Conservation (phyloP, 2,797 vertebrate species). For the Sebastes iracundus region DNA sequence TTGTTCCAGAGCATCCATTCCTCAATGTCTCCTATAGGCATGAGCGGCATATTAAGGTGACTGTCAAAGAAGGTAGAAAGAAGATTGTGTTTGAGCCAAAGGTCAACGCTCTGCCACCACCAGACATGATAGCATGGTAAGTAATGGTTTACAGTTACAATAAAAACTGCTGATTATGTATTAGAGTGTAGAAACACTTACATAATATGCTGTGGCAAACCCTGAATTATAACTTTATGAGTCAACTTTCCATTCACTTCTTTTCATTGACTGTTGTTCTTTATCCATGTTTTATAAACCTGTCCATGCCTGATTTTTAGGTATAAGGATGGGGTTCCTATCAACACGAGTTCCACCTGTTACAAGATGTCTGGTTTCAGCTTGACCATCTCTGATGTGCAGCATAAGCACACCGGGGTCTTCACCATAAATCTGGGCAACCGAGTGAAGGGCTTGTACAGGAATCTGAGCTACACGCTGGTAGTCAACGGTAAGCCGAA, state of each 20-base stretch:
- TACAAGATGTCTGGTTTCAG: constrained; percentile 77
- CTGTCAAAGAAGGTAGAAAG: constrained; percentile 74
- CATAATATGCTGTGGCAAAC: not conserved
- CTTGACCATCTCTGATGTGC: constrained; percentile 83
- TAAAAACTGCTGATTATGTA: not conserved
- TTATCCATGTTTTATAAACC: not conserved
- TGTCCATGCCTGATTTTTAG: constrained; percentile 65
- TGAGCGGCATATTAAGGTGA: constrained; percentile 25
- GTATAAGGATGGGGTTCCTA: constrained; percentile 87
- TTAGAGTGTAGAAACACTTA: not conserved
- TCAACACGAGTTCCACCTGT: constrained; percentile 83
- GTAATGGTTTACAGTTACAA: constrained; percentile 7
- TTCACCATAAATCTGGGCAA: constrained; percentile 87
- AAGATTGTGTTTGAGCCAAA: constrained; percentile 81
- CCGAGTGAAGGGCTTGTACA: constrained; percentile 73
- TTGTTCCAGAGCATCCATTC: constrained; percentile 87
- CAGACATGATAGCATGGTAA: constrained; percentile 83
- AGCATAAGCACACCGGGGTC: constrained; percentile 83
- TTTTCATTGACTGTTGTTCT: not conserved
- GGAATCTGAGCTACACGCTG: constrained; percentile 87
- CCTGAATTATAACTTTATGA: not conserved
- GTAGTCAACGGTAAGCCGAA: constrained; percentile 83
- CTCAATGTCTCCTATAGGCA: constrained; percentile 78
- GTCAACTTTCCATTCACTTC: not conserved
- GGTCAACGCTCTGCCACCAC: constrained; percentile 85